Conservation (phyloP, 2,888 invertebrate species). For the Lagria hirta region DNA sequence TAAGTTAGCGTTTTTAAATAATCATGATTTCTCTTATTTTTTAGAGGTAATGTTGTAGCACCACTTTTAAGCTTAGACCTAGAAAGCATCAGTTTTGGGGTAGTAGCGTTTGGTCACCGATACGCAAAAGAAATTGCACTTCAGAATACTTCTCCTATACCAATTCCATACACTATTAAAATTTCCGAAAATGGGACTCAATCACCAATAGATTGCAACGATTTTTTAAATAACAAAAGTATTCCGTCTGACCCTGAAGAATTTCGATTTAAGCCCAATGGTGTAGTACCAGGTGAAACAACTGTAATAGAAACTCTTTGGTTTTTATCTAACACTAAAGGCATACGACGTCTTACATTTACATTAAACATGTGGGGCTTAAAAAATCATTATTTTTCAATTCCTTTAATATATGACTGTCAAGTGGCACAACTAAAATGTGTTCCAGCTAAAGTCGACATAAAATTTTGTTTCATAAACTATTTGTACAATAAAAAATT, state of each 20-base stretch:
- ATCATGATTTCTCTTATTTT: no score
- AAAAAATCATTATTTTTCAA: conserved; percentile 57
- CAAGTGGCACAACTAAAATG: conserved; percentile 56
- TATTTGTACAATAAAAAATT: conserved; percentile 58
- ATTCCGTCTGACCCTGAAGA: conserved; percentile 59
- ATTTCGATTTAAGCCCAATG: conserved; percentile 58
- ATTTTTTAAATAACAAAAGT: conserved; percentile 53
- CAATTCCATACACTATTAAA: conserved; percentile 57
- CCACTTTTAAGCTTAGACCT: conserved; percentile 61
- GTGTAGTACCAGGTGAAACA: conserved; percentile 56
- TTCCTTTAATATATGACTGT: conserved; percentile 59
- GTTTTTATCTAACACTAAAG: no score
- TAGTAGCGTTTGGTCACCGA: conserved; percentile 59
- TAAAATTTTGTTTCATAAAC: conserved; percentile 63
- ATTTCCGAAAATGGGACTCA: conserved; percentile 61
- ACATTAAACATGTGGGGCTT: conserved; percentile 62
- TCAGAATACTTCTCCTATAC: conserved; percentile 60
- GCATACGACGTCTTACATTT: no score
- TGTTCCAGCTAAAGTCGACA: conserved; percentile 57
- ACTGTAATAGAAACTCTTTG: conserved; percentile 52
- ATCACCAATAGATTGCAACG: conserved; percentile 55
- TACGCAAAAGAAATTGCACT: conserved; percentile 55
- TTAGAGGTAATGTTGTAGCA: conserved; percentile 63
- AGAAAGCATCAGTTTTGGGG: conserved; percentile 60
- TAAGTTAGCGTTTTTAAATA: no score